Percentiles rank a stretch among this genome's conserved stretches.
These are phyloP conservation scores for Melanaphis sacchari DNA, from an alignment of 1,140 invertebrate species.

Conservation along the genomic window DNA sequence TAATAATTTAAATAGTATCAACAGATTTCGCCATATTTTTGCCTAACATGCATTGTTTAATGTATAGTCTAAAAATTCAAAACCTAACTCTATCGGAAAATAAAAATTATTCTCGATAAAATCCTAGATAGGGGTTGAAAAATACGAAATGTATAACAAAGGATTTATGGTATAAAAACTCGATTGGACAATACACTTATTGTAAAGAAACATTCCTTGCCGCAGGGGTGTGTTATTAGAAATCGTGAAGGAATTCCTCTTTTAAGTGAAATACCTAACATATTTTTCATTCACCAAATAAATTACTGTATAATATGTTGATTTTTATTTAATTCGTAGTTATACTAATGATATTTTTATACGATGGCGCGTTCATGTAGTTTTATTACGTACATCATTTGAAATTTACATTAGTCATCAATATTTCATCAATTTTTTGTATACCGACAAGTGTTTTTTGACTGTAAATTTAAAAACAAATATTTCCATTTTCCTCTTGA, in stretches of 20 bases:
- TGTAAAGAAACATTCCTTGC: background rate
- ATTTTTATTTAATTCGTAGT: constrained; percentile 40
- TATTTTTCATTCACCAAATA: constrained; percentile 23
- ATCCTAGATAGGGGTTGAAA: background rate
- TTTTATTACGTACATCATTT: background rate
- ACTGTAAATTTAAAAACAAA: background rate
- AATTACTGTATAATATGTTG: background rate
- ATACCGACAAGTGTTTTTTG: background rate
- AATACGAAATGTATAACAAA: background rate
- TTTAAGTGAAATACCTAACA: background rate
- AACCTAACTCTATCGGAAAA: background rate
- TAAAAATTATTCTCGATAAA: background rate
- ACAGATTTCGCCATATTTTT: background rate
- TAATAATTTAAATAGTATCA: background rate
- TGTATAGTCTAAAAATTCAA: too few species aligned
- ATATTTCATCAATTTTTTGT: background rate
- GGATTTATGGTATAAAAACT: constrained; percentile 6
- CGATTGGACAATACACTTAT: background rate
- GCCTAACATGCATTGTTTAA: background rate
- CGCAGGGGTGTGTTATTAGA: background rate
- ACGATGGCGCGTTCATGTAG: background rate
- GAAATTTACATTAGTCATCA: background rate
- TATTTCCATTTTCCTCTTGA: background rate
- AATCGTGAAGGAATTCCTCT: constrained; percentile 6
- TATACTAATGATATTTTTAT: constrained; percentile 41